A percentile compares a stretch with the other conserved stretches of the same genome.
Conservation (phyloP, 2,113 vertebrate species). For the Carollia perspicillata region DNA sequence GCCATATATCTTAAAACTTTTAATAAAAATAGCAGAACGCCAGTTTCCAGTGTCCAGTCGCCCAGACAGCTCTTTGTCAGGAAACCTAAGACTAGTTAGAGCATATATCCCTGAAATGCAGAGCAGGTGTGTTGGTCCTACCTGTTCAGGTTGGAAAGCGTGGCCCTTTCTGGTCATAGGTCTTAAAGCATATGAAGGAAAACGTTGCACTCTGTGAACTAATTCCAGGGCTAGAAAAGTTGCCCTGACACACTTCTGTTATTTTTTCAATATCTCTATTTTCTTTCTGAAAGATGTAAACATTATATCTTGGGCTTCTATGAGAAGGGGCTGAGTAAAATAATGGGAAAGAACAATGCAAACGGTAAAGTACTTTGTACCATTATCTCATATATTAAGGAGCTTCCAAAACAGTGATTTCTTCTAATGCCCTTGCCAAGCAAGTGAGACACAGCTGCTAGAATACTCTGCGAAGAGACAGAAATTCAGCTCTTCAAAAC, state of each 20-base stretch:
- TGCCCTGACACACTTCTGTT: neutral
- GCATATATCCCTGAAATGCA: neutral
- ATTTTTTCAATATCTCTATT: constrained; percentile 25
- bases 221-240: neutral
- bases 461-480: constrained; percentile 13
- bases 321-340: constrained; percentile 41
- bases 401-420: constrained; percentile 63
- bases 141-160: neutral
- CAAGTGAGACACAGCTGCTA: constrained; percentile 69
- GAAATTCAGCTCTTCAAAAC: constrained; percentile 56
- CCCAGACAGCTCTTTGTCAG: neutral
- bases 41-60: neutral
- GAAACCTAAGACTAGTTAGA: neutral
- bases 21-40: neutral
- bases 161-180: neutral
- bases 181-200: neutral
- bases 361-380: constrained; percentile 60
- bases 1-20: neutral
- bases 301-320: neutral
- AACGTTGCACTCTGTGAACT: constrained; percentile 33
- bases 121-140: neutral
- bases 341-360: constrained; percentile 16
- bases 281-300: constrained; percentile 27
- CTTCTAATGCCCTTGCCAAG: constrained; percentile 63
- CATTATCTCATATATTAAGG: constrained; percentile 55